Percentiles rank a stretch among this genome's conserved stretches.
Evolutionary conservation across 2,113 vertebrate species (phyloP).

Genomic region (Falco punctatus): DNA sequence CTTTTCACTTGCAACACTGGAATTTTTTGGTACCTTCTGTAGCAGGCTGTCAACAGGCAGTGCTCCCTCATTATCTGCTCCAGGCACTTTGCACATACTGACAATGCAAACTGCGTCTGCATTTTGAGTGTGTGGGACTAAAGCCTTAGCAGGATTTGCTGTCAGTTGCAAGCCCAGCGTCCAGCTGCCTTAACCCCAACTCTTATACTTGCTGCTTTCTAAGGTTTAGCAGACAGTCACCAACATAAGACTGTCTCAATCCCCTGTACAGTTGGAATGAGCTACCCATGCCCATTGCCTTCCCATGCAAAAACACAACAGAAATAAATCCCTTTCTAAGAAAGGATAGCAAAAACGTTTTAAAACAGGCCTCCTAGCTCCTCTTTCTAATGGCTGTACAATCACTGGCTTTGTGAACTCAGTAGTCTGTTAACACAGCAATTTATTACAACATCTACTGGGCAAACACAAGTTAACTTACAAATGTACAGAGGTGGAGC

Average conservation of each 20-base stretch:
- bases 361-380: background rate
- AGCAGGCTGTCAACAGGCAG: background rate
- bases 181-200: background rate
- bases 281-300: background rate
- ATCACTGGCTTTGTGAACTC: background rate
- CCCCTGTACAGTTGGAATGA: background rate
- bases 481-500: fast-evolving
- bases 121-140: background rate
- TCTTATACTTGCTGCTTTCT: background rate
- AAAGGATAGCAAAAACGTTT: background rate
- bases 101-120: fast-evolving
- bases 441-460: background rate
- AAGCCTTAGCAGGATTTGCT: background rate
- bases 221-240: background rate
- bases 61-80: background rate
- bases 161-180: background rate
- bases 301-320: background rate
- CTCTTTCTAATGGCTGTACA: background rate
- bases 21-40: background rate
- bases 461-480: background rate
- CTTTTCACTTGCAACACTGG: background rate
- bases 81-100: background rate
- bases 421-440: background rate
- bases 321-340: background rate
- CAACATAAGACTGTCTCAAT: background rate